These are phyloP conservation scores for Bibio marci DNA, from an alignment of 2,888 invertebrate species.

Conservation along the genomic window DNA sequence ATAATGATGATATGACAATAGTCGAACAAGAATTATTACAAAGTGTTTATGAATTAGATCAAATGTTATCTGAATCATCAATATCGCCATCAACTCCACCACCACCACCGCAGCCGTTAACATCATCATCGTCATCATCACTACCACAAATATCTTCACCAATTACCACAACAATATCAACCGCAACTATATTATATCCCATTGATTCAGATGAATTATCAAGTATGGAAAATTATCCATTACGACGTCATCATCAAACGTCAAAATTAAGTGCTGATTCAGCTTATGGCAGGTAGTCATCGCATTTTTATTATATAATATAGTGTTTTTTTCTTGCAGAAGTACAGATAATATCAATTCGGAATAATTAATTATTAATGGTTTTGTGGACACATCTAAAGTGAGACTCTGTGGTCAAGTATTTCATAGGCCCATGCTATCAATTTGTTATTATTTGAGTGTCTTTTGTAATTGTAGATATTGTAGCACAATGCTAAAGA, in stretches of 20 bases:
- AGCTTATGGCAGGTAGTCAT: slow-evolving; percentile 79
- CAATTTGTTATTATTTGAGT: too few relatives aligned
- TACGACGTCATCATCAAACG: slow-evolving; percentile 12
- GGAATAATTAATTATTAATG: too few relatives aligned
- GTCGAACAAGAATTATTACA: slow-evolving; percentile 5
- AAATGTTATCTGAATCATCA: not conserved
- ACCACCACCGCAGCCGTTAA: not conserved
- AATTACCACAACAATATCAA: not conserved
- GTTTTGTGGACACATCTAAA: too few relatives aligned
- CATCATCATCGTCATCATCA: not conserved
- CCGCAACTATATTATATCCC: slow-evolving; percentile 8
- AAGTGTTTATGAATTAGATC: slow-evolving; percentile 7
- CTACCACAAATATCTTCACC: not conserved
- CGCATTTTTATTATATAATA: too few relatives aligned
- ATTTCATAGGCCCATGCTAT: too few relatives aligned
- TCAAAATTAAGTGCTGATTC: slow-evolving; percentile 43
- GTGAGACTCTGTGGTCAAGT: too few relatives aligned
- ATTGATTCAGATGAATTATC: slow-evolving; percentile 27
- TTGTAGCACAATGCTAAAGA: too few relatives aligned
- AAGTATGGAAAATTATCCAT: slow-evolving; percentile 24
- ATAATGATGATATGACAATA: not conserved
- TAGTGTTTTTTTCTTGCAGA: too few relatives aligned
- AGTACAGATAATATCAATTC: too few relatives aligned
- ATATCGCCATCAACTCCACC: too few relatives aligned
- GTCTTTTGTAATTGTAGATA: too few relatives aligned